Evolutionary conservation across 2,113 vertebrate species (phyloP).

Genomic region (Genyomyrus donnyi): DNA sequence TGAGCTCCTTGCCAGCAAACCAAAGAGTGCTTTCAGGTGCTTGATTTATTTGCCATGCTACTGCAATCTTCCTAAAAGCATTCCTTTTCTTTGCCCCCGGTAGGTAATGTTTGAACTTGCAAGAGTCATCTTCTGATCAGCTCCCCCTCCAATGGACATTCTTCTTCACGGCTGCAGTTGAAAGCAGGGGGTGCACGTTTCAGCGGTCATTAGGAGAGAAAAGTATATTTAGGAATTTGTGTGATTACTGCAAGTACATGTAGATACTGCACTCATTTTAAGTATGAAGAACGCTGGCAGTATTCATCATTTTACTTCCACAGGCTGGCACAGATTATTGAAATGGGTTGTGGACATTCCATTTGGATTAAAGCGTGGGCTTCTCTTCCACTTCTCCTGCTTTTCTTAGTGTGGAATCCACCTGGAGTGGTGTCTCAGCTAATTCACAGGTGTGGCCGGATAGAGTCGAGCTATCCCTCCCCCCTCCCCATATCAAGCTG

Average conservation of each 20-base stretch:
- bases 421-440: background rate
- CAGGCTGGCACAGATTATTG: background rate
- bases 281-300: background rate
- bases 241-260: background rate
- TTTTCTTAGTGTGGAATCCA: background rate
- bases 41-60: background rate
- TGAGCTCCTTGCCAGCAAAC: background rate
- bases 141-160: background rate
- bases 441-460: background rate
- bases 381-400: background rate
- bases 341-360: background rate
- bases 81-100: slow-evolving; percentile 26
- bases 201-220: background rate
- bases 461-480: background rate
- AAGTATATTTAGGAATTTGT: background rate
- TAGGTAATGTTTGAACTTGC: slow-evolving; percentile 87
- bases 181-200: background rate
- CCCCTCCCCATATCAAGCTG: background rate
- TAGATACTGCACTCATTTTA: background rate
- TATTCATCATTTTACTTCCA: background rate
- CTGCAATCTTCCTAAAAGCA: background rate
- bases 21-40: background rate
- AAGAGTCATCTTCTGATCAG: slow-evolving; percentile 72
- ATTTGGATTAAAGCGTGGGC: background rate
- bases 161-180: background rate